Evolutionary conservation across 1,140 invertebrate genomes (phyloP).

Genomic region (Drosophila orena): DNA sequence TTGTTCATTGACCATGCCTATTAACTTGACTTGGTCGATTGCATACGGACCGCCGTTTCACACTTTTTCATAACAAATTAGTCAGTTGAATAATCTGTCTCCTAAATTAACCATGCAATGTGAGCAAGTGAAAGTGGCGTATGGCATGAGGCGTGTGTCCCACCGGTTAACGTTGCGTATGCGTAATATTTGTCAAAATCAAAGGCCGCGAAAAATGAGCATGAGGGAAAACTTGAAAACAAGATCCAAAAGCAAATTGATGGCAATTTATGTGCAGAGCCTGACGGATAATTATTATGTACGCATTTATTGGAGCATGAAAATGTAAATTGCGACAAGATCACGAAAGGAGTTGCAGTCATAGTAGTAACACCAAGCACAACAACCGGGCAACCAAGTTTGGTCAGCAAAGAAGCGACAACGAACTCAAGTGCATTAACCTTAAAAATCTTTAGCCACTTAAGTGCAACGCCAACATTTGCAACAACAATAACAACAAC

Average conservation of each 20-base stretch:
- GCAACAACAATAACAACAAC: slow-evolving; percentile 26
- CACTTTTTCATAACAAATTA: slow-evolving; percentile 29
- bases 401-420: slow-evolving; percentile 79
- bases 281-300: slow-evolving; percentile 61
- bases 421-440: slow-evolving; percentile 81
- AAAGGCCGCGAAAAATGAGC: slow-evolving; percentile 27
- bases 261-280: slow-evolving; percentile 44
- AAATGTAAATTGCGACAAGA: slow-evolving; percentile 65
- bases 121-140: slow-evolving; percentile 60
- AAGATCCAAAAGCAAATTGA: slow-evolving; percentile 38
- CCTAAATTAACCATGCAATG: slow-evolving; percentile 52
- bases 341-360: slow-evolving; percentile 36
- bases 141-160: slow-evolving; percentile 43
- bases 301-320: slow-evolving; percentile 73
- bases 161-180: slow-evolving; percentile 63
- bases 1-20: not conserved
- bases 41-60: not conserved
- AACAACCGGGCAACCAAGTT: slow-evolving; percentile 44
- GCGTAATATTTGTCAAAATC: slow-evolving; percentile 72
- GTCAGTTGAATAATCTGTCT: slow-evolving; percentile 71
- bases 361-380: not conserved
- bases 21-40: slow-evolving; percentile 15
- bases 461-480: slow-evolving; percentile 63
- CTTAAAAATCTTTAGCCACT: slow-evolving; percentile 76
- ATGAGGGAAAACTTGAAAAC: slow-evolving; percentile 10